phyloP scores from a whole-genome alignment of 1,140 invertebrate species.

The Drosophila bocqueti region DNA sequence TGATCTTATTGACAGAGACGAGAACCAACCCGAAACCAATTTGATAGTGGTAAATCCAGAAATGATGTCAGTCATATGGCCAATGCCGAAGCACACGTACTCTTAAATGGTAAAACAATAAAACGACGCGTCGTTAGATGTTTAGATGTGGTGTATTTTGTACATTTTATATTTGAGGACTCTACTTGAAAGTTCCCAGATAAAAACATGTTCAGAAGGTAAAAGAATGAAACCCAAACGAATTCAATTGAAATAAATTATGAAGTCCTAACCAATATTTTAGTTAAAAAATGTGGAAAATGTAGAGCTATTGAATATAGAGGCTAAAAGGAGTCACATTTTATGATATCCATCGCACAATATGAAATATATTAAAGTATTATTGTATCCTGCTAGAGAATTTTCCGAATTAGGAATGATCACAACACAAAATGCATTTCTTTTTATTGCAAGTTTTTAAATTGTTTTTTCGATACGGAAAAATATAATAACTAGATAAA shows the following conservation, averaged over 20 bases:
- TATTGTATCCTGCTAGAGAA: neutral
- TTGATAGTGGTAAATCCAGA: neutral
- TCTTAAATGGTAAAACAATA: neutral
- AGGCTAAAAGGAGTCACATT: neutral
- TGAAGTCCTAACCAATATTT: neutral
- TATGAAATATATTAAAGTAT: neutral
- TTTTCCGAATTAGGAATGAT: neutral
- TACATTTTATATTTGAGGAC: slow-evolving; percentile 5
- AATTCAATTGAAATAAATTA: neutral
- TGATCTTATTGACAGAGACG: slow-evolving; percentile 13
- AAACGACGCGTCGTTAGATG: neutral
- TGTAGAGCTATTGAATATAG: neutral
- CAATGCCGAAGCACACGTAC: neutral
- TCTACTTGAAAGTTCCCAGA: neutral
- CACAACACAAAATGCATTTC: neutral
- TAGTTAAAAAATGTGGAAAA: neutral
- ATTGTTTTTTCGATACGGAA: no score
- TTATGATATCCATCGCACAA: neutral
- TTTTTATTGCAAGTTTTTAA: neutral
- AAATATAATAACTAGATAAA: slow-evolving; percentile 11
- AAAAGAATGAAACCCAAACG: neutral
- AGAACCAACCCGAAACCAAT: slow-evolving; percentile 3
- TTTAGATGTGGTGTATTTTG: neutral
- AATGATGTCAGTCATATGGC: slow-evolving; percentile 4
- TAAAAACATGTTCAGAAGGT: neutral